Evolutionary conservation across 2,113 vertebrate species (phyloP).

Genomic region (Corythornis cristatus): DNA sequence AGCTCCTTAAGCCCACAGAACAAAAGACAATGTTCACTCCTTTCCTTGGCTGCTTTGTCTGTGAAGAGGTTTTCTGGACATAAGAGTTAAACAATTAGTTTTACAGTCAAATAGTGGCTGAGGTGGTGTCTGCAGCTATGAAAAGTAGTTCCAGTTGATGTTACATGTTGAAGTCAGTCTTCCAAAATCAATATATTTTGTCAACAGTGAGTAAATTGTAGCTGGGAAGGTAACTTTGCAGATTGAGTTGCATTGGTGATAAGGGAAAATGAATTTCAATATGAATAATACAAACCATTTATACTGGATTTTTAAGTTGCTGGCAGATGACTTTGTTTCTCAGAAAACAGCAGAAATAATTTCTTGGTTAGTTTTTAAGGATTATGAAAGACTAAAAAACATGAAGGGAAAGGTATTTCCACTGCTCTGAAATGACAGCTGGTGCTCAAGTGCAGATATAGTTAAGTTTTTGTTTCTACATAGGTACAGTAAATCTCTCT

Average conservation of each 20-base stretch:
- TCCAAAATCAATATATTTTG: slow-evolving; percentile 12
- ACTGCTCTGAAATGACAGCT: neutral
- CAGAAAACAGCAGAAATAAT: neutral
- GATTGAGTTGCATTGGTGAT: neutral
- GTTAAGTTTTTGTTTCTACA: neutral
- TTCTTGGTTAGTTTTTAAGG: neutral
- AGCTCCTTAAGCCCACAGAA: neutral
- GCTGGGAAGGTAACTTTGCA: neutral
- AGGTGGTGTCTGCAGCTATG: neutral
- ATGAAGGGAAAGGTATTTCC: neutral
- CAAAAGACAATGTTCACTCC: neutral
- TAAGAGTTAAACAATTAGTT: neutral
- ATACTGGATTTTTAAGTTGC: neutral
- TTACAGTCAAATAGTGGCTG: neutral
- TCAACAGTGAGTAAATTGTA: neutral
- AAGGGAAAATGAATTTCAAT: neutral
- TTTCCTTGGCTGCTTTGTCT: neutral
- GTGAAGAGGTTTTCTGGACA: neutral
- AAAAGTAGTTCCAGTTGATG: neutral
- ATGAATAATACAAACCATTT: neutral
- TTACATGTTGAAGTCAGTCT: neutral
- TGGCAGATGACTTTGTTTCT: neutral
- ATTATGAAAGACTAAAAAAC: neutral
- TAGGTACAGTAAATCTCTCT: neutral
- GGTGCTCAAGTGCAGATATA: neutral